These are phyloP conservation scores for Peucedramus taeniatus DNA, from an alignment of 2,113 vertebrate species.

Conservation along the genomic window DNA sequence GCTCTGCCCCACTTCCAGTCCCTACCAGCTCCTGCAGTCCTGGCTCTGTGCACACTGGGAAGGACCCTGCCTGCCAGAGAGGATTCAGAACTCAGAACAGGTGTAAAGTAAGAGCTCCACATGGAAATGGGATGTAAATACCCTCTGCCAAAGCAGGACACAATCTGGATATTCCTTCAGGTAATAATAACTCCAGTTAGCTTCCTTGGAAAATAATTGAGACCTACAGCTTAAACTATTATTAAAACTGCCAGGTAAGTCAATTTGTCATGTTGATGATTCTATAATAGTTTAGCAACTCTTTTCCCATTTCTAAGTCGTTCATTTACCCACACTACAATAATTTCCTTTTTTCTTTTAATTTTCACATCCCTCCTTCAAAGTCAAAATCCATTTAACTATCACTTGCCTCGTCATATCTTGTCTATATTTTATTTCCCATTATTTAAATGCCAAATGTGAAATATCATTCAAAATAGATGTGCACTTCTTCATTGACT, in stretches of 20 bases:
- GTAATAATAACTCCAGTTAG: neutral
- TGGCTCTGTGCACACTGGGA: neutral
- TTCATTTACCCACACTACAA: neutral
- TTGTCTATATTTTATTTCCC: neutral
- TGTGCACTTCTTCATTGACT: neutral
- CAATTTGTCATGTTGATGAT: neutral
- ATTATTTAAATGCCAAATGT: neutral
- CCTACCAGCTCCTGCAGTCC: accelerated
- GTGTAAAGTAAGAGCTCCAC: neutral
- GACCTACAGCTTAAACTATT: neutral
- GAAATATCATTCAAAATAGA: neutral
- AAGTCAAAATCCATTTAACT: neutral
- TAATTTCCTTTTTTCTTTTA: neutral
- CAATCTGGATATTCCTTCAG: neutral
- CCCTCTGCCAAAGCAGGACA: neutral
- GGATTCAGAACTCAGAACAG: accelerated
- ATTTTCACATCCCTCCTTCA: neutral
- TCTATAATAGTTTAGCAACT: neutral
- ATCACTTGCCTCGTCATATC: neutral
- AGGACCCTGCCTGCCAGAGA: neutral
- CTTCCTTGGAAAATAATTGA: neutral
- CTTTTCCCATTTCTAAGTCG: neutral
- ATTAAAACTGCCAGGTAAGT: neutral
- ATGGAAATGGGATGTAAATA: neutral
- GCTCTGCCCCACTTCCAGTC: neutral